Conservation (phyloP, 2,113 vertebrate species). For the Ceyx cyanopectus region DNA sequence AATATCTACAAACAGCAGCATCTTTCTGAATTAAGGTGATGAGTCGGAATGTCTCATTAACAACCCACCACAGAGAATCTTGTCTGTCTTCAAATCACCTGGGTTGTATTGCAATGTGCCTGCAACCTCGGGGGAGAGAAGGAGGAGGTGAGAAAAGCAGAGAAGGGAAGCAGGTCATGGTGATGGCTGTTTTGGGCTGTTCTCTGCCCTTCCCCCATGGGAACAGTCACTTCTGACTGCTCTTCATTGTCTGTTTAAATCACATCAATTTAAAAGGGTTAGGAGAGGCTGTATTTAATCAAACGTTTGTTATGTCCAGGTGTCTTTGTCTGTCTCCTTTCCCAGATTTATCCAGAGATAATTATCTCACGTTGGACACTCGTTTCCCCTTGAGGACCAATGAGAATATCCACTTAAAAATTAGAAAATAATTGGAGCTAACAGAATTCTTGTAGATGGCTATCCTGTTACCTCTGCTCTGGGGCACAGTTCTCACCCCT, state of each 20-base stretch:
- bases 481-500: background rate
- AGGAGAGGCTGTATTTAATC: constrained; percentile 68
- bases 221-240: constrained; percentile 5
- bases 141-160: background rate
- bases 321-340: constrained; percentile 53
- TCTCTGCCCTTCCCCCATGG: background rate
- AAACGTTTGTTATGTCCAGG: constrained; percentile 57
- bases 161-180: background rate
- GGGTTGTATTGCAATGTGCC: accelerated
- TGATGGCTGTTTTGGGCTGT: background rate
- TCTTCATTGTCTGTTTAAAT: constrained; percentile 28
- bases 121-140: background rate
- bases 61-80: background rate
- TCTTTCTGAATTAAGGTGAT: background rate
- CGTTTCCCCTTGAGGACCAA: constrained; percentile 5
- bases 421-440: background rate
- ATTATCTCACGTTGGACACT: constrained; percentile 53
- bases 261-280: constrained; percentile 73
- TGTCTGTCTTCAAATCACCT: background rate
- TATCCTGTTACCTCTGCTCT: background rate
- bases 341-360: constrained; percentile 67
- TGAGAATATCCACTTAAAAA: constrained; percentile 19
- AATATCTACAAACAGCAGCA: background rate
- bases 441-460: background rate
- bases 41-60: background rate